Percentiles rank a stretch among this genome's conserved stretches.
These are phyloP conservation scores for Rhysida immarginata DNA, from an alignment of 1,140 invertebrate species.

Conservation along the genomic window DNA sequence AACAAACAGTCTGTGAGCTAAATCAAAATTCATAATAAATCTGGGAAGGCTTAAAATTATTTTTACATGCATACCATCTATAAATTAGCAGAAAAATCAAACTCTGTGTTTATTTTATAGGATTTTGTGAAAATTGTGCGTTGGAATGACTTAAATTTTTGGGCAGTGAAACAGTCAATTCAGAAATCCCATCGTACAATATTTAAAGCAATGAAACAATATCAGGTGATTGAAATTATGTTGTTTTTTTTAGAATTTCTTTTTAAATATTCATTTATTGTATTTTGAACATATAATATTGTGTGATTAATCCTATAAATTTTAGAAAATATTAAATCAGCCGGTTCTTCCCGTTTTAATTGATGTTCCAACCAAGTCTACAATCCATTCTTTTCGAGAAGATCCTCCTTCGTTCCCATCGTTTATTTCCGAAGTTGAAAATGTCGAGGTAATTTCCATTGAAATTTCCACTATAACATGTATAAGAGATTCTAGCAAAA, in stretches of 20 bases:
- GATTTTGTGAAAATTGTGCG: conserved; percentile 91
- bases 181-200: conserved; percentile 74
- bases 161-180: conserved; percentile 74
- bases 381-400: too few relatives aligned
- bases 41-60: too few relatives aligned
- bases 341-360: too few relatives aligned
- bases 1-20: background rate
- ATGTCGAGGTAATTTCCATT: too few relatives aligned
- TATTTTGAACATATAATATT: background rate
- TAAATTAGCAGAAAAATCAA: too few relatives aligned
- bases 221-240: conserved; percentile 32
- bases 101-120: conserved; percentile 23
- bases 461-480: too few relatives aligned
- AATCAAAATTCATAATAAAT: background rate
- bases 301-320: conserved; percentile 13
- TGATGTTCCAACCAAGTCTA: too few relatives aligned
- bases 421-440: too few relatives aligned
- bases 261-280: background rate
- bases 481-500: too few relatives aligned
- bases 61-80: too few relatives aligned
- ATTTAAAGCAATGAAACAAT: conserved; percentile 72
- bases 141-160: conserved; percentile 91
- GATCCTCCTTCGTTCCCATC: too few relatives aligned
- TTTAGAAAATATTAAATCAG: conserved; percentile 37
- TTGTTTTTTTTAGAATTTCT: conserved; percentile 18